Evolutionary conservation across 1,140 invertebrate genomes (phyloP).

Genomic region (Bombus haemorrhoidalis): DNA sequence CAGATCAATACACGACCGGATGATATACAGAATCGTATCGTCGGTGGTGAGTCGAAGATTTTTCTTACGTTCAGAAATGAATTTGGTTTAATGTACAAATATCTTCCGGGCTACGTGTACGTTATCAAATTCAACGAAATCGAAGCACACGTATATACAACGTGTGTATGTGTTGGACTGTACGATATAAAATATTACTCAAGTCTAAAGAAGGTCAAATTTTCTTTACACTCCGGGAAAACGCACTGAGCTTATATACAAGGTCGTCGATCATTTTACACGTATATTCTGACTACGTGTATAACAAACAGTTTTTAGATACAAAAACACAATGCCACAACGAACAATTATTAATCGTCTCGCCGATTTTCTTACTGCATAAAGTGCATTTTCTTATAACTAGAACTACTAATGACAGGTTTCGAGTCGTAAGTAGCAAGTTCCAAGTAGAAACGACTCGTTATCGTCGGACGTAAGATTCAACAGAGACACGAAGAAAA

Average conservation of each 20-base stretch:
- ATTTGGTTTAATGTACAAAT: not conserved
- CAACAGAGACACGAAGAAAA: not conserved
- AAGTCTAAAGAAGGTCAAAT: constrained; percentile 64
- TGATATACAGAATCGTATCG: constrained; percentile 75
- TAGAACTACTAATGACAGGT: no score
- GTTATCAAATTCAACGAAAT: constrained; percentile 13
- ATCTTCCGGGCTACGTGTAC: not conserved
- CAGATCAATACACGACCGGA: constrained; percentile 75
- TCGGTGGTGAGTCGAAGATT: constrained; percentile 66
- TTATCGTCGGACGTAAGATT: not conserved
- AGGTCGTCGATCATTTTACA: not conserved
- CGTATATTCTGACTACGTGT: not conserved
- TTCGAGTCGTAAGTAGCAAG: no score
- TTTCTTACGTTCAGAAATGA: no score
- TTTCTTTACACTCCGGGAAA: constrained; percentile 18
- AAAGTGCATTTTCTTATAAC: no score
- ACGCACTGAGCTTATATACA: not conserved
- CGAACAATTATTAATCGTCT: no score
- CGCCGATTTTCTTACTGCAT: no score
- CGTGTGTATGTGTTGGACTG: not conserved
- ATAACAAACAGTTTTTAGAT: not conserved
- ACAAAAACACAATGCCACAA: no score
- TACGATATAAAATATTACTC: constrained; percentile 57
- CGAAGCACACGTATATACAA: not conserved
- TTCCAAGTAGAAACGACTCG: not conserved